phyloP scores from a whole-genome alignment of 2,797 vertebrate species.

The Euthynnus affinis region DNA sequence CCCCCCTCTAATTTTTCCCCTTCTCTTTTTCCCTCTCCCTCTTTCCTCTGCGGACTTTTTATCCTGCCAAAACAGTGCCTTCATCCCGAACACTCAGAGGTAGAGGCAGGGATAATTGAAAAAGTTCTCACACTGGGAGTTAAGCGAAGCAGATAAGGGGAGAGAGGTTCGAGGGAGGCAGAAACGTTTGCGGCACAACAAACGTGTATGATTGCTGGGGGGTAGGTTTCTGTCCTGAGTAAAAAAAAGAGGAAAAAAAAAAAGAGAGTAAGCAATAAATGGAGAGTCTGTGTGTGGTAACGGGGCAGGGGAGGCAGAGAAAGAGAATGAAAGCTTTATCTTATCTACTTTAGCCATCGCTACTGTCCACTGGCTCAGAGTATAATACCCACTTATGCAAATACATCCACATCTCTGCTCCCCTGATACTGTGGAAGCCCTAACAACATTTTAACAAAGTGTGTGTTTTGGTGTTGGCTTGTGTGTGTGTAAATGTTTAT shows the following conservation, averaged over 20 bases:
- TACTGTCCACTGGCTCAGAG: constrained; percentile 74
- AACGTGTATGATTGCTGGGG: constrained; percentile 42
- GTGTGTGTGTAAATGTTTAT: constrained; percentile 27
- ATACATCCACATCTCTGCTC: constrained; percentile 69
- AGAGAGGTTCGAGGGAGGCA: constrained; percentile 45
- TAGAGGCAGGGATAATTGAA: constrained; percentile 77
- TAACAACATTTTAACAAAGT: constrained; percentile 60
- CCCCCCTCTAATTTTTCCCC: neutral
- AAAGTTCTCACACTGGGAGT: constrained; percentile 76
- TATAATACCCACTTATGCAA: constrained; percentile 85
- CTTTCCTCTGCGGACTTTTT: constrained; percentile 75
- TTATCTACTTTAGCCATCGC: constrained; percentile 76
- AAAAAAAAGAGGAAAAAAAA: neutral
- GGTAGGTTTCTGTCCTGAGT: constrained; percentile 20
- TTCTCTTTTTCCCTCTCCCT: constrained; percentile 11
- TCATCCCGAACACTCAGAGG: constrained; percentile 74
- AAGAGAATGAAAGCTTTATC: constrained; percentile 68
- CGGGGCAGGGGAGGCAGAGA: constrained; percentile 6
- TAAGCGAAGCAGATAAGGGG: constrained; percentile 76
- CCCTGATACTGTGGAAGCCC: constrained; percentile 58
- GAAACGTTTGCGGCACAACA: constrained; percentile 61
- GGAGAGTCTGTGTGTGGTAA: constrained; percentile 59
- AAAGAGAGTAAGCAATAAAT: constrained; percentile 44
- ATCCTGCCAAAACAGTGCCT: constrained; percentile 78
- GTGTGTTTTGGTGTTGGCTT: constrained; percentile 47